Base-by-base conservation (phyloP, 2,888 invertebrate species). In the Nasonovia ribisnigri region DNA sequence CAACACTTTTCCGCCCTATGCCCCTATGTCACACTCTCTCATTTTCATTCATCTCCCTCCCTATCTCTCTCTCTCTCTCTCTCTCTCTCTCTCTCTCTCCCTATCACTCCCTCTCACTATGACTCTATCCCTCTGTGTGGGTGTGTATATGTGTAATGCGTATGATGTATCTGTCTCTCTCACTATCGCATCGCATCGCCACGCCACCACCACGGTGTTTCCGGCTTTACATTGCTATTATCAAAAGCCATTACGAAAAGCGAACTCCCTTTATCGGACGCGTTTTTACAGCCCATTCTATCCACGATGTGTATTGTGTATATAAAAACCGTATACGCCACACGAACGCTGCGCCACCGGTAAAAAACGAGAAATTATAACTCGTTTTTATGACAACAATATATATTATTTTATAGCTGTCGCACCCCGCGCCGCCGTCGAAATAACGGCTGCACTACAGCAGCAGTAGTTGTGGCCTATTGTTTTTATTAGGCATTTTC, bases 241-340 rank as follows among this genome's bases (percentile, higher is more conserved):
- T 92, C 92, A 88, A 92, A 92, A 88, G 88, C 88, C 88, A 92
- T 92, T 92, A 92, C 88, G 77, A 84, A 88, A 77, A 88, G 43
- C 29, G 46, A 46, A 48, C 67, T 43, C 24, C 84, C 92, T 77
- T 88, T 92, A 92, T 92, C 92, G 11, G n/a, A 36, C 67, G 54
- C 54, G 77, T n/a, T 92, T 92, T 92, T 88, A 92, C 88, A 13
- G 67, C 60, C 84, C 26, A 26, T 42, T 20, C 84, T 16, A 29
- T 10, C 54, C 8, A 42, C n/a, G n/a, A n/a, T 20, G 43, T 43
- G 46, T 13, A 42, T 42, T 36, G 46, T 16, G 43, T 24, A 11
- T 42, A 43, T 24, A 77, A 77, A 77, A 77, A 42, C 36, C 8
- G 57, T 42, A 77, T 77, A 8, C 77, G 36, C 77, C 77, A 16